A percentile compares a stretch with the other conserved stretches of the same genome.
Conservation (phyloP, 1,140 invertebrate species). For the Phortica variegata region DNA sequence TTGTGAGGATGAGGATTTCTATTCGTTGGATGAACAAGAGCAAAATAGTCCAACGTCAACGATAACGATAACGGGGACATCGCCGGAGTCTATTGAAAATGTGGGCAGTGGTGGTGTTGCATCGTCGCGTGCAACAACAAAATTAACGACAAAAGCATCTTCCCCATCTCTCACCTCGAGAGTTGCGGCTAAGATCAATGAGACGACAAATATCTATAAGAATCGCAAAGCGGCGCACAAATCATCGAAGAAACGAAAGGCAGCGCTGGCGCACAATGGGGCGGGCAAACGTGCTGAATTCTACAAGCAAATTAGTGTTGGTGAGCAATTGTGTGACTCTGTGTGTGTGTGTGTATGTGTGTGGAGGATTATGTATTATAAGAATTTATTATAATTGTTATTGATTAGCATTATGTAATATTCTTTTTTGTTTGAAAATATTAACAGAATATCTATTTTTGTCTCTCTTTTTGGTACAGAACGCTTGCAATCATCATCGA, state of each 20-base stretch:
- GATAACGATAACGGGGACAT: not conserved
- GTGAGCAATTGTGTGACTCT: too few species aligned
- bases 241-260: slow-evolving; percentile 25
- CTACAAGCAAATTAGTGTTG: slow-evolving; percentile 34
- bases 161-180: slow-evolving; percentile 36
- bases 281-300: slow-evolving; percentile 19
- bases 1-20: slow-evolving; percentile 23
- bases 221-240: slow-evolving; percentile 21
- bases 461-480: slow-evolving; percentile 33
- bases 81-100: not conserved
- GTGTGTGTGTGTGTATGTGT: too few species aligned
- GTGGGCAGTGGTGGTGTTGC: not conserved
- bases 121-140: slow-evolving; percentile 1
- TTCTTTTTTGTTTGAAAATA: not conserved
- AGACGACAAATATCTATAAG: slow-evolving; percentile 24
- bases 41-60: not conserved
- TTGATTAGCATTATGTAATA: too few species aligned
- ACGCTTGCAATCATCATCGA: slow-evolving; percentile 40
- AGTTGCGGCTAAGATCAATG: slow-evolving; percentile 38
- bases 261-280: slow-evolving; percentile 10
- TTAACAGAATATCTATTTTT: not conserved
- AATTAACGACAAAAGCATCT: slow-evolving; percentile 20
- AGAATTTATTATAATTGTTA: too few species aligned
- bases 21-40: slow-evolving; percentile 16
- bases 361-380: slow-evolving; percentile 4